Evolutionary conservation across 2,888 invertebrate genomes (phyloP), one percentile per base, ranked within the genome.

Genomic region (Endotricha flammealis): DNA sequence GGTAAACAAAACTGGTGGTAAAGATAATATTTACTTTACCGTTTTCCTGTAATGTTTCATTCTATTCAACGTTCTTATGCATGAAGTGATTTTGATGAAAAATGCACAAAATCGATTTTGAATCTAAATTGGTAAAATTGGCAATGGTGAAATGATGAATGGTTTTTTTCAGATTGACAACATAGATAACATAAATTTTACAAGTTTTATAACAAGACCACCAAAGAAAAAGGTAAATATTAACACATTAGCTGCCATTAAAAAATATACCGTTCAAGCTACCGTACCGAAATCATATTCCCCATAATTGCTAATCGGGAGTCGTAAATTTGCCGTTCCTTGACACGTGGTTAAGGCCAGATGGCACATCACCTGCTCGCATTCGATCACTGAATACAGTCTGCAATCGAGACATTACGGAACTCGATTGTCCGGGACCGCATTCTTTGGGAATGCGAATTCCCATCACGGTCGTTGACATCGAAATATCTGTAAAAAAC

Each of bases 291-390:
- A 62, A 64, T 64, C 61, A 63, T 64, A 68, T 60, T 64, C 50
- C 50, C 57, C 59, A 63, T 69, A 64, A 65, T 68, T 63, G 68
- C 56, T 58, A 64, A 68, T 69, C 61, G 63, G 42, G 61, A 58
- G n/a, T 52, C 44, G 54, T 56, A 56, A 53, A 61, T 60, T 61
- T 51, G 48, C 41, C 44, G 50, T 51, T 39, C 50, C 55, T 71
- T 71, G 77, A 72, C 82, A 77, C 80, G 81, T 77, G 80, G 69
- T 57, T 38, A 41, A 44, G 32, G 58, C 75, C 83, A 82, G 76
- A 76, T 82, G 82, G 65, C 42, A 47, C 53, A 67, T 74, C 82
- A 81, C 82, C 83, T 81, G 81, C 73, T 53, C 38, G 13, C 36
- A 33, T 31, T 41, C 42, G 35, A 36, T 38, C 39, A 44, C 46